Evolutionary conservation across 2,888 invertebrate genomes (phyloP), one percentile per base, ranked within the genome.

Genomic region (Acanthopleura granulata): DNA sequence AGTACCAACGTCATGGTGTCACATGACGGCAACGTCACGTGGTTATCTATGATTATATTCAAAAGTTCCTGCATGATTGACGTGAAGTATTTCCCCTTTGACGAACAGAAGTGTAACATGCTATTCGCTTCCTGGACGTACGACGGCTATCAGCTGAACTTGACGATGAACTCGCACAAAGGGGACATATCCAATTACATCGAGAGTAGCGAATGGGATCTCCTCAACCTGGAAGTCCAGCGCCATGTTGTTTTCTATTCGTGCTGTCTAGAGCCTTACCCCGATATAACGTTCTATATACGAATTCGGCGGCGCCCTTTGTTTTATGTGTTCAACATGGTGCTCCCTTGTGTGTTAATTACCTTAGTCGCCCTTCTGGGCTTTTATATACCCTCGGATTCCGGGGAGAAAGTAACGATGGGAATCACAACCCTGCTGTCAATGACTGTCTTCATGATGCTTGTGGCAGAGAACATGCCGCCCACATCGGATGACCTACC

Each of bases 111-210:
- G 84, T 92, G 92, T 79, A 88, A 90, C 57, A 90, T 93, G 90
- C 90, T 91, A 79, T 93, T 93, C 78, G 91, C 92, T 12, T 92
- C 91, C 0, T 93, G 92, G 92, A 92, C 92, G 0, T 92, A 92
- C 84, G 92, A 92, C 79, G 91, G 91, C 15, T 90, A 82, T 73
- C 90, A 91, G 82, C 87, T 92, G 30, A 82, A 82, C 73, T 71
- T 84, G 51, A 69, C 74, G 50, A 80, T 82, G 51, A 81, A 81
- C 16, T 81, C 94, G 75, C 94, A 95, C 86, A 93, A 94, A 86
- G 95, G 96, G 0, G 96, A 96, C 90, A 93, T 94, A 74, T 94
- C 94, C 82, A 95, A 95, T 91, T 96, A 96, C 90, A 95, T 96
- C 89, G 94, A 94, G n/a, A 96, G 96, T 89, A 95, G 95, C 0